A percentile compares a stretch with the other conserved stretches of the same genome.
Evolutionary conservation across 2,888 invertebrate species (phyloP).

Genomic region (Lithophane ornitopus): DNA sequence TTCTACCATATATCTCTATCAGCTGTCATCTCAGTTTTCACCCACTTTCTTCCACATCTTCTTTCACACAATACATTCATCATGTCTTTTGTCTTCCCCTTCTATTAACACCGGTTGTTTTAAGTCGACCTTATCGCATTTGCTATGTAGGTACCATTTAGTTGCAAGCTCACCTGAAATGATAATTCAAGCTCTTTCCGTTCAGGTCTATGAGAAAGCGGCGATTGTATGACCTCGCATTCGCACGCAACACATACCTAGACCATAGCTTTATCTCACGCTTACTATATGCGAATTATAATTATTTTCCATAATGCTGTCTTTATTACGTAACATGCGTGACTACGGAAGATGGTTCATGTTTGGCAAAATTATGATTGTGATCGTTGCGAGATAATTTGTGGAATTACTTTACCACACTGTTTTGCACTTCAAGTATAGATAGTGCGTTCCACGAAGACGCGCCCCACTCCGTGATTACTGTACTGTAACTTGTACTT

Average conservation of each 20-base stretch:
- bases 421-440: not conserved
- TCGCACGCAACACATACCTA: conserved; percentile 51
- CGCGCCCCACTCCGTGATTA: no score
- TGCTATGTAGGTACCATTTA: not conserved
- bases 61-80: not conserved
- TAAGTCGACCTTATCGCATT: not conserved
- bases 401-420: conserved; percentile 17
- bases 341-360: conserved; percentile 47
- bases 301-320: conserved; percentile 63
- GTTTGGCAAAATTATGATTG: conserved; percentile 46
- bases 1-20: not conserved
- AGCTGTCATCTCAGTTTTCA: not conserved
- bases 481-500: no score
- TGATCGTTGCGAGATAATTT: conserved; percentile 19
- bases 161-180: conserved; percentile 17
- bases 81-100: not conserved
- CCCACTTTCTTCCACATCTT: not conserved
- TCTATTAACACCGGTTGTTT: no score
- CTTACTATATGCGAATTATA: conserved; percentile 49
- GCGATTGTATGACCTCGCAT: conserved; percentile 57
- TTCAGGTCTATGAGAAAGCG: conserved; percentile 56
- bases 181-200: conserved; percentile 36
- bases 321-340: conserved; percentile 59
- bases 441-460: no score
- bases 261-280: conserved; percentile 55